Evolutionary conservation across 2,113 vertebrate species (phyloP).

Genomic region (Chaetorhynchus papuensis): DNA sequence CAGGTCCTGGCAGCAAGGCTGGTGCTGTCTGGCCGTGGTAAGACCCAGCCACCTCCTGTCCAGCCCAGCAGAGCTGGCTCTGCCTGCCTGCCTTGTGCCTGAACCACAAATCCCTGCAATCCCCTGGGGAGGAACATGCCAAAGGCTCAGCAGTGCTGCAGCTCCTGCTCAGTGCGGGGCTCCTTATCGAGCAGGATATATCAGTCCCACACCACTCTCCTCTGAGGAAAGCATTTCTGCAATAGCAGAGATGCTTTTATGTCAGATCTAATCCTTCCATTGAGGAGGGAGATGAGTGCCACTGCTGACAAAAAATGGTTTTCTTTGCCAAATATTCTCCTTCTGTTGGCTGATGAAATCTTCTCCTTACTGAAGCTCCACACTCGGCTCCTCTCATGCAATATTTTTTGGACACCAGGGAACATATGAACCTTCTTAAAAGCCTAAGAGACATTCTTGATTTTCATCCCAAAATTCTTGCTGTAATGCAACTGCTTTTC

Average conservation of each 20-base stretch:
- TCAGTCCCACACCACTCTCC: not conserved
- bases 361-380: not conserved
- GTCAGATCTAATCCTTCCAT: not conserved
- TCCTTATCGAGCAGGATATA: not conserved
- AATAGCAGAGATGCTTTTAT: not conserved
- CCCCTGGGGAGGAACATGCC: not conserved
- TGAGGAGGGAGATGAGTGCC: not conserved
- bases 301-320: not conserved
- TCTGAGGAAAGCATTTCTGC: not conserved
- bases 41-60: not conserved
- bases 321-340: not conserved
- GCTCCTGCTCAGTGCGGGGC: not conserved
- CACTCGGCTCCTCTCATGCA: not conserved
- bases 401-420: not conserved
- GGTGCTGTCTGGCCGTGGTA: fast-evolving
- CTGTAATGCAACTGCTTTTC: not conserved
- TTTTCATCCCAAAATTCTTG: not conserved
- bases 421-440: not conserved
- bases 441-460: not conserved
- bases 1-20: not conserved
- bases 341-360: not conserved
- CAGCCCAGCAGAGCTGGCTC: not conserved
- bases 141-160: not conserved
- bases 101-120: not conserved
- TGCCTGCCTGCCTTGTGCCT: not conserved